Evolutionary conservation across 2,888 invertebrate species (phyloP), one percentile per base, ranked within the genome.

Genomic region (Julus scanicus): DNA sequence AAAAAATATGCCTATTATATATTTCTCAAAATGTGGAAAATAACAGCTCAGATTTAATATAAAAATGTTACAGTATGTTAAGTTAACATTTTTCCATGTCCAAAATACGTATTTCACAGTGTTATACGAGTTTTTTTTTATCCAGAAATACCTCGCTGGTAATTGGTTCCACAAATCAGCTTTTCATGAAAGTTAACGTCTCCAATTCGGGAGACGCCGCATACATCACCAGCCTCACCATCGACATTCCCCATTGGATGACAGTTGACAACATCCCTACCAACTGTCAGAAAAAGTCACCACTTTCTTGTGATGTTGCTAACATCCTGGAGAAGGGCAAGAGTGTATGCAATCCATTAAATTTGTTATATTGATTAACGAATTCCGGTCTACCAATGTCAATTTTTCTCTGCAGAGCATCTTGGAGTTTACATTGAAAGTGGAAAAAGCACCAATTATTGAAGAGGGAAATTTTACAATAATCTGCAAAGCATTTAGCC

Each of bases 121-220:
- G n/a, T 44, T 44, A 44, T 44, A 44, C 6, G 44, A 44, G n/a
- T n/a, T n/a, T n/a, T n/a, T n/a, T n/a, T n/a, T 71, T 17, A 29
- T 71, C 29, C 29, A 80, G 37, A 39, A 71, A 40, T 6, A 80
- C 17, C n/a, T 39, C 17, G 2, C 20, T 88, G n/a, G 39, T 84
- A 57, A 88, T 88, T 80, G 88, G 88, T 9, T 86, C 88, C n/a
- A 40, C 40, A 39, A 88, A 88, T 49, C 40, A 57, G 13, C 13
- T 88, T 5, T 53, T 71, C 20, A 2, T 88, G n/a, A 86, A 86
- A 29, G 71, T 53, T 1, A 20, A 71, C 9, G 71, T 88, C 17
- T 86, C 37, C 2, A 88, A 88, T 48, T 13, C 44, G 15, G 86
- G 44, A 48, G 88, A 88, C n/a, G 40, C 86, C 9, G 88, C 88